Conservation (phyloP, 2,797 vertebrate genomes). For the Sebastolobus altivelis region DNA sequence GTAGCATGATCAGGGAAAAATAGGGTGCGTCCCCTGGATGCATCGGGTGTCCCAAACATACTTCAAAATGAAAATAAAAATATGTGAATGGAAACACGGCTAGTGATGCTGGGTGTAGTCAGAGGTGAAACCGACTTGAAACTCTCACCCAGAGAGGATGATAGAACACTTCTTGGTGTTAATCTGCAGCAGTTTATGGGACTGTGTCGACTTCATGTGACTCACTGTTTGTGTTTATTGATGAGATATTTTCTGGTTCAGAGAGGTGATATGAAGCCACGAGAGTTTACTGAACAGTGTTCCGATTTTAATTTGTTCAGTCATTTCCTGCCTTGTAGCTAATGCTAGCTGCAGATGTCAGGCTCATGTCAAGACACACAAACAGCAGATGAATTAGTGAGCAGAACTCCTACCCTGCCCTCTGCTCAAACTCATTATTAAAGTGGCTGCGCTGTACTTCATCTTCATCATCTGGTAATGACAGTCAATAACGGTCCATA, state of each 20-base stretch:
- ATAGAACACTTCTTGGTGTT: not conserved
- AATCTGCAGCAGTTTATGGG: not conserved
- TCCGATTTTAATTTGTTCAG: not conserved
- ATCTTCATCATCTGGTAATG: constrained; percentile 9
- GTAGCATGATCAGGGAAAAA: too few relatives aligned
- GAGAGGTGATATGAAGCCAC: not conserved
- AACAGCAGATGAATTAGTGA: constrained; percentile 13
- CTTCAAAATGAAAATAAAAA: too few relatives aligned
- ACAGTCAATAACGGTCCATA: not conserved
- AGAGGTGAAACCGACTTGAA: not conserved
- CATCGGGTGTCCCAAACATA: too few relatives aligned
- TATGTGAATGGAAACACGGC: too few relatives aligned
- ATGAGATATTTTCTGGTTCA: not conserved
- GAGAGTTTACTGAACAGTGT: not conserved
- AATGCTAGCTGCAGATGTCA: not conserved
- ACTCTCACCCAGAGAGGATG: not conserved
- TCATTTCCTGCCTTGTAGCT: not conserved
- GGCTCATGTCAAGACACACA: not conserved
- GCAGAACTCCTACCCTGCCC: not conserved
- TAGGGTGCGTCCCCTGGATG: too few relatives aligned
- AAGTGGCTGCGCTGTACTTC: constrained; percentile 6
- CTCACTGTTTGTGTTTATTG: not conserved
- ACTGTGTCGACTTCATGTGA: not conserved
- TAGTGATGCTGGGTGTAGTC: too few relatives aligned
- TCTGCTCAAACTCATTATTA: constrained; percentile 4